Percentiles rank a stretch among this genome's conserved stretches.
Conservation (phyloP, 1,140 invertebrate species). For the Temnothorax nylanderi region DNA sequence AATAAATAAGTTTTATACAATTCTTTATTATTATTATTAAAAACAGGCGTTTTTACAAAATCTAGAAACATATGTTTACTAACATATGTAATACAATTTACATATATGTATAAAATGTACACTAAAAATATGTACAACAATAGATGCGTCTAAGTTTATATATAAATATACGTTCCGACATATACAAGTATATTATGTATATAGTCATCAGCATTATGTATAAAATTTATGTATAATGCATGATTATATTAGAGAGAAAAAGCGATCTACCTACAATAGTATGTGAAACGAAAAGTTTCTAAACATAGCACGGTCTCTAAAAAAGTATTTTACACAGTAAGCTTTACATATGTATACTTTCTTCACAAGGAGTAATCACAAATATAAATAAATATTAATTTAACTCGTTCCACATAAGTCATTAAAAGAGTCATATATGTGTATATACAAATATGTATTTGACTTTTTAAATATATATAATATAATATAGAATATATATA, state of each 20-base stretch:
- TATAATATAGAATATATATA: no score
- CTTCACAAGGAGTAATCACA: neutral
- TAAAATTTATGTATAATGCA: neutral
- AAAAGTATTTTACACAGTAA: neutral
- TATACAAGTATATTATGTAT: neutral
- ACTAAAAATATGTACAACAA: slow-evolving; percentile 12
- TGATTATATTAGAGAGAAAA: neutral
- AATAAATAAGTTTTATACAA: neutral
- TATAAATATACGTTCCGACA: neutral
- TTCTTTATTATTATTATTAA: slow-evolving; percentile 20
- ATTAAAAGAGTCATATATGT: neutral
- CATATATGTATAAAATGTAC: slow-evolving; percentile 1
- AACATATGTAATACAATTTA: slow-evolving; percentile 10
- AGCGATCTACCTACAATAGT: neutral
- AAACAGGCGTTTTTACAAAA: slow-evolving; percentile 10
- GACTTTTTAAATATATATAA: no score
- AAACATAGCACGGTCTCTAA: neutral
- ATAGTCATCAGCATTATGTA: neutral
- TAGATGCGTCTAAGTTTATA: neutral
- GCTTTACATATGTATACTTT: neutral
- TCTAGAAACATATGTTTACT: neutral
- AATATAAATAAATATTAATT: slow-evolving; percentile 56
- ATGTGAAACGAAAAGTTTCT: neutral
- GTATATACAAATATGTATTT: neutral
- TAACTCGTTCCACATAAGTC: neutral